Base-by-base conservation (phyloP, 1,140 invertebrate species). In the Brachionus plicatilis region DNA sequence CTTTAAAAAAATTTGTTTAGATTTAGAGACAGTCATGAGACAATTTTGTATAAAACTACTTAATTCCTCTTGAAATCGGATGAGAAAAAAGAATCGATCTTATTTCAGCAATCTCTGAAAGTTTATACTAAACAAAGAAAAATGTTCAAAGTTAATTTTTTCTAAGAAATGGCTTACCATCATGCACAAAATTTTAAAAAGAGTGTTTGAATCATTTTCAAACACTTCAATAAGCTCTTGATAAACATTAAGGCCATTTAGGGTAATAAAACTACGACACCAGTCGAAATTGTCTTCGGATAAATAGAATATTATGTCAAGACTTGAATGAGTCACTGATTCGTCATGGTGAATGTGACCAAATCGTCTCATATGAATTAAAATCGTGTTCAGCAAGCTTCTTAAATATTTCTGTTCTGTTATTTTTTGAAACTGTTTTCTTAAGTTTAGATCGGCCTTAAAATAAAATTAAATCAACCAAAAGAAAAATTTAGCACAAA, bases 281-380 rank as follows among this genome's bases (percentile, higher is more conserved):
- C 72, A 76, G 8, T 76, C 72, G 9, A 27, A 47, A 6, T 76
- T 76, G 14, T 76, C 72, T 50, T 76, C 72, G 2, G 72, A 76
- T 27, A 76, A n/a, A 76, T 47, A 47, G 9, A 76, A 76, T 27
- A 76, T 76, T 11, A 76, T 76, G 43, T 76, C 72, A 11, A 76
- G 45, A 50, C 43, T 50, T 50, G 72, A 76, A 50, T 76, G 72
- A 14, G 47, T 50, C 4, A 76, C 27, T 1, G 72, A 76, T 50
- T 76, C 72, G 14, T 76, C 72, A 29, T 76, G 43, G 14, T 76
- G 43, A 29, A 50, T 50, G 27, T 50, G 24, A 37, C 45, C 72
- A 24, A 76, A 76, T 50, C 47, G 20, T 47, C 72, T 47, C 41
- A 76, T 76, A 24, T 76, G 41, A 27, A 29, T 27, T 27, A 20